phyloP scores from a whole-genome alignment of 1,140 invertebrate species.

The Drosophila ercepeae region DNA sequence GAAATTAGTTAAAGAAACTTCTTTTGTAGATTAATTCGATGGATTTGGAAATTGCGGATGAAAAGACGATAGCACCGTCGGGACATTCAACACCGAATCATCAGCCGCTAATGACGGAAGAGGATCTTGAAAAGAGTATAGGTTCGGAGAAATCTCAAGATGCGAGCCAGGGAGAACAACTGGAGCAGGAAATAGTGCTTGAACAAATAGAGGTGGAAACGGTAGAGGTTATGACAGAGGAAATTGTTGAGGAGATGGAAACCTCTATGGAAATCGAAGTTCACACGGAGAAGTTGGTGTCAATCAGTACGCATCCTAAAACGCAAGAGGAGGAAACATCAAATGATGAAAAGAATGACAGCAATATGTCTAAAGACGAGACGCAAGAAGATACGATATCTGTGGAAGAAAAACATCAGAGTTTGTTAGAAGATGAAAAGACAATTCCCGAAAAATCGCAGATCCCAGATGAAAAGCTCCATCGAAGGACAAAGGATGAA shows the following conservation, averaged over 20 bases:
- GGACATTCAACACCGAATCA: slow-evolving; percentile 50
- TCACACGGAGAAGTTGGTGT: slow-evolving; percentile 1
- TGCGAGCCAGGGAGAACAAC: not conserved
- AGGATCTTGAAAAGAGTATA: not conserved
- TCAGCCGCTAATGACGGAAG: not conserved
- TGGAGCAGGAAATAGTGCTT: not conserved
- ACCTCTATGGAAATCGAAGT: slow-evolving; percentile 1
- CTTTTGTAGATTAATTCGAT: slow-evolving; percentile 15
- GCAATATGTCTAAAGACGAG: not conserved
- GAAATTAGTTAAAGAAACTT: not conserved
- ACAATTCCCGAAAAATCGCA: not conserved
- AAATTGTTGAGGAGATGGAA: not conserved
- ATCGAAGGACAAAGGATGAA: not conserved
- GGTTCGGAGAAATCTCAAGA: not conserved
- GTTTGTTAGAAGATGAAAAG: not conserved
- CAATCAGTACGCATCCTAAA: not conserved
- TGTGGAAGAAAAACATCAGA: not conserved
- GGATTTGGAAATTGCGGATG: slow-evolving; percentile 10
- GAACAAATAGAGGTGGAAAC: slow-evolving; percentile 18
- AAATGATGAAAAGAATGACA: not conserved
- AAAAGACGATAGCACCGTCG: slow-evolving; percentile 29
- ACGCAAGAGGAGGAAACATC: not conserved
- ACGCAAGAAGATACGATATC: not conserved
- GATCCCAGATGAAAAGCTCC: not conserved
- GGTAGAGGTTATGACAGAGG: not conserved